phyloP scores from a whole-genome alignment of 2,113 vertebrate genomes.

The Paradoxurus hermaphroditus region DNA sequence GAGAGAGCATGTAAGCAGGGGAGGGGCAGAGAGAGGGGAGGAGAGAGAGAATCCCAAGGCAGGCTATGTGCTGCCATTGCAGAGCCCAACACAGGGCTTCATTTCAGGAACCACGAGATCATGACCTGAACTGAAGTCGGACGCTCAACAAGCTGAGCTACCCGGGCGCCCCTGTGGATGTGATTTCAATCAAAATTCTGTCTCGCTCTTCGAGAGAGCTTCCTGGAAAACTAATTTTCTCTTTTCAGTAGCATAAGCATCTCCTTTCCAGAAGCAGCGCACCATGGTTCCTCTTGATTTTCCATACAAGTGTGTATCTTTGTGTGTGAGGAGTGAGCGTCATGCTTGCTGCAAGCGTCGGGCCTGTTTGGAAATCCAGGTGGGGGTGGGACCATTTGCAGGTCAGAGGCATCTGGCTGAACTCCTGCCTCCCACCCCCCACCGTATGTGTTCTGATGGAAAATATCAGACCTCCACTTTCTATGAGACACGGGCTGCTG shows the following conservation, averaged over 20 bases:
- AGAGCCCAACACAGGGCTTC: too few species aligned
- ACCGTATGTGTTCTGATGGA: neutral
- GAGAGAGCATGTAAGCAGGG: too few species aligned
- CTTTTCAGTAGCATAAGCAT: neutral
- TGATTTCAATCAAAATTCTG: neutral
- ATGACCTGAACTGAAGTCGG: too few species aligned
- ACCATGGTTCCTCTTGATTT: neutral
- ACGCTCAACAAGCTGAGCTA: too few species aligned
- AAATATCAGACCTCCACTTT: neutral
- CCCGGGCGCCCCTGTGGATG: neutral
- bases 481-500: neutral
- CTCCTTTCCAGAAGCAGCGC: neutral
- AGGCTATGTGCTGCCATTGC: too few species aligned
- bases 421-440: neutral
- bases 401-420: neutral
- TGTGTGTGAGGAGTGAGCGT: neutral
- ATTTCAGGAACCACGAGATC: too few species aligned
- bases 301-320: neutral
- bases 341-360: neutral
- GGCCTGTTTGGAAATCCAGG: neutral
- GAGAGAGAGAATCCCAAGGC: too few species aligned
- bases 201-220: constrained; percentile 62
- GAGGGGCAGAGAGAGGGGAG: too few species aligned
- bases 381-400: neutral
- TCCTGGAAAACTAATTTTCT: neutral